These are phyloP conservation scores for Bombus difficillimus DNA, from an alignment of 1,140 invertebrate species.

Conservation along the genomic window DNA sequence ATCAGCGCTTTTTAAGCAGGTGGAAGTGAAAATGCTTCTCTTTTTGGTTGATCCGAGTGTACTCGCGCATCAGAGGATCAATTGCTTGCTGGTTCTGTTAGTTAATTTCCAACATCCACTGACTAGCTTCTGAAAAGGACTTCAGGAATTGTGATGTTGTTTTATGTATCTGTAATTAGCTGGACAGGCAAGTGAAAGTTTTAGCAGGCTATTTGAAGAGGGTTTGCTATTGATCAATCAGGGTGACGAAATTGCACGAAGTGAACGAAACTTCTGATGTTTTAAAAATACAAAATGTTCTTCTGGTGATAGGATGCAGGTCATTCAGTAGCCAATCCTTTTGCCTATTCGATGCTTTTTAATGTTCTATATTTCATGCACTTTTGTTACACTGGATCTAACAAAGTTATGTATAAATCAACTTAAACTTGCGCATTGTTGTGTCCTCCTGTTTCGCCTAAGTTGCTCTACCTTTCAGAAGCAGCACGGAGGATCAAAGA, in stretches of 20 bases:
- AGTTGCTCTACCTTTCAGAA: neutral
- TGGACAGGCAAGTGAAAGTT: neutral
- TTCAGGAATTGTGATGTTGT: neutral
- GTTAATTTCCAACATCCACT: neutral
- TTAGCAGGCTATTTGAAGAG: neutral
- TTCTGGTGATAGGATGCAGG: too few species aligned
- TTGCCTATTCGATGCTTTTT: neutral
- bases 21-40: neutral
- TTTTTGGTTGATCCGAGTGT: neutral
- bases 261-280: too few species aligned
- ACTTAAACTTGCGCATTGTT: neutral
- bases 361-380: neutral
- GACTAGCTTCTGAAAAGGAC: neutral
- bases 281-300: too few species aligned
- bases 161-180: neutral
- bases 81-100: neutral
- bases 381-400: neutral
- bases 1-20: slow-evolving; percentile 11
- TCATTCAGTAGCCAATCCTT: too few species aligned
- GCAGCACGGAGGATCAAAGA: slow-evolving; percentile 21
- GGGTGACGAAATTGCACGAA: neutral
- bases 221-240: neutral
- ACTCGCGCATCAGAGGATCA: neutral
- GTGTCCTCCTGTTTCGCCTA: too few species aligned
- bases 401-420: too few species aligned